Conservation (phyloP, 2,113 vertebrate species). For the Anthoscopus minutus region DNA sequence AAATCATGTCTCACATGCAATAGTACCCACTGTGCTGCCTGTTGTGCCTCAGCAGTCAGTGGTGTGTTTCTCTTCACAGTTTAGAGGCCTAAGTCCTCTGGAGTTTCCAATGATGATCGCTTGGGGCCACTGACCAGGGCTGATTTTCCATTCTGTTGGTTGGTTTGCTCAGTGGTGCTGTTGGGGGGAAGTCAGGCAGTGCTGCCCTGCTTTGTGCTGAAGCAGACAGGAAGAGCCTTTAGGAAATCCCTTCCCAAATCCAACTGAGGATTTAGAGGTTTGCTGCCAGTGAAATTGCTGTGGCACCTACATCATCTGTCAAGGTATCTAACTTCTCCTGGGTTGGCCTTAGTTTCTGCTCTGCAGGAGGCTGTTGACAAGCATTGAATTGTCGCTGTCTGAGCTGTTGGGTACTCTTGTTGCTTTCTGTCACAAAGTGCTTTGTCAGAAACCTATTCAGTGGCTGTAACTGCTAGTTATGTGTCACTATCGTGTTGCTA, state of each 20-base stretch:
- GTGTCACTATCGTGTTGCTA: fast-evolving
- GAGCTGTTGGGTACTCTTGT: not conserved
- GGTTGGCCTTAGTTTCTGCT: not conserved
- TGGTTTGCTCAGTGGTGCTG: not conserved
- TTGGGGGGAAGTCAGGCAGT: not conserved
- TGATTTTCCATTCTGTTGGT: not conserved
- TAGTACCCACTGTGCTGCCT: not conserved
- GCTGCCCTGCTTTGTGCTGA: not conserved
- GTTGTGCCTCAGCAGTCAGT: not conserved
- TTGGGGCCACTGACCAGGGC: not conserved
- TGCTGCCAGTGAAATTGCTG: not conserved
- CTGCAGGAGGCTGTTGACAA: not conserved
- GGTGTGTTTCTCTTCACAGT: not conserved
- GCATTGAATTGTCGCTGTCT: not conserved
- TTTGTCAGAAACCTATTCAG: not conserved
- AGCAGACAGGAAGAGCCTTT: not conserved
- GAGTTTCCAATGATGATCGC: fast-evolving
- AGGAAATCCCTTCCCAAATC: not conserved
- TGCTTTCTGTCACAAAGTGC: not conserved
- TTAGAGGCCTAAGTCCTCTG: not conserved
- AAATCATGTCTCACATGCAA: not conserved
- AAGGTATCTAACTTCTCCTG: not conserved
- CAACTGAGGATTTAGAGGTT: not conserved
- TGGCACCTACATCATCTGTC: not conserved
- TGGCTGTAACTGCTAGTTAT: not conserved